These are phyloP conservation scores for Orchesella flavescens DNA, from an alignment of 2,888 invertebrate genomes.

Conservation along the genomic window DNA sequence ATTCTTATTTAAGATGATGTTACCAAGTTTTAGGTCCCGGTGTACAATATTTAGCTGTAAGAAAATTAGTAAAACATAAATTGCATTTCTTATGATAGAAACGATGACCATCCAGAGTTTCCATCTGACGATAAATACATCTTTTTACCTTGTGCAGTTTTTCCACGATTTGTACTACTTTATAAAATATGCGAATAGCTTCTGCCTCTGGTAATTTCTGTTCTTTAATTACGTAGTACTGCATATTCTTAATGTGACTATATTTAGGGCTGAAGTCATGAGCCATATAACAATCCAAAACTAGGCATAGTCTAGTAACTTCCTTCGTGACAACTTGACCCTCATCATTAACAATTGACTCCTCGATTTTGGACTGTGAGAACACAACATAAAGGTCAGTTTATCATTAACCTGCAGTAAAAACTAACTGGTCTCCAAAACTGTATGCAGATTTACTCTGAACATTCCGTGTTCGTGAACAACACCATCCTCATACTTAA, in stretches of 20 bases:
- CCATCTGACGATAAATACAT: too few species aligned
- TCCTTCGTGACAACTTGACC: constrained; percentile 78
- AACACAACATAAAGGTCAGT: neutral
- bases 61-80: too few species aligned
- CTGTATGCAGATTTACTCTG: constrained; percentile 77
- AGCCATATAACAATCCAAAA: constrained; percentile 83
- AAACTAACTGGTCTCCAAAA: too few species aligned
- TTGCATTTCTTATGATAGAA: too few species aligned
- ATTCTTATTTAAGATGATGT: constrained; percentile 83
- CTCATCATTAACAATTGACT: constrained; percentile 78
- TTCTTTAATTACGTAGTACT: constrained; percentile 85
- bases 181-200: constrained; percentile 83
- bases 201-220: constrained; percentile 84
- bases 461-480: constrained; percentile 85
- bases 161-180: constrained; percentile 83
- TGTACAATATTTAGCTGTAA: constrained; percentile 86
- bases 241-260: constrained; percentile 80
- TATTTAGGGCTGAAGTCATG: constrained; percentile 79
- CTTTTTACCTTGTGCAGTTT: constrained; percentile 83
- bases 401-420: too few species aligned
- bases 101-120: too few species aligned
- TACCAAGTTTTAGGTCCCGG: constrained; percentile 84
- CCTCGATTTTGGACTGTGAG: constrained; percentile 81
- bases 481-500: constrained; percentile 83
- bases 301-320: constrained; percentile 80